Evolutionary conservation across 1,140 invertebrate genomes (phyloP).

Genomic region (Anoplophora glabripennis): DNA sequence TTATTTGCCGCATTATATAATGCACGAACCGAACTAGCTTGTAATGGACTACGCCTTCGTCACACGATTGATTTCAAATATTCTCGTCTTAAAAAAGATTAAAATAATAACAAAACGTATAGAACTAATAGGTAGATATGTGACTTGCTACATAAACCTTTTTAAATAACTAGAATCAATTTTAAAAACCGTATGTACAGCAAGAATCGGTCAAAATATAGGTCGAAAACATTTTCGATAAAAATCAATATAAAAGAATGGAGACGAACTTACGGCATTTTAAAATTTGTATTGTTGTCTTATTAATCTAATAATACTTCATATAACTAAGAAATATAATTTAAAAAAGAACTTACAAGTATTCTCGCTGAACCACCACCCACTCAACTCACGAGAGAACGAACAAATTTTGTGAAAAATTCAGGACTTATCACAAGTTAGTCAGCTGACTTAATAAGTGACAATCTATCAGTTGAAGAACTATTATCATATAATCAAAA

Average conservation of each 20-base stretch:
- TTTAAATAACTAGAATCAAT: too few species aligned
- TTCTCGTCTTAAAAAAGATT: too few species aligned
- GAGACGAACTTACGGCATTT: not conserved
- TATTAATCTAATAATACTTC: too few species aligned
- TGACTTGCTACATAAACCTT: too few species aligned
- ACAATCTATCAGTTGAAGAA: not conserved
- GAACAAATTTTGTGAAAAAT: slow-evolving; percentile 13
- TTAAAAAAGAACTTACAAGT: slow-evolving; percentile 31
- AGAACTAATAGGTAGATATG: too few species aligned
- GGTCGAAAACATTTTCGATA: not conserved
- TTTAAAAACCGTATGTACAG: not conserved
- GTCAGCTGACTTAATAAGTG: slow-evolving; percentile 37
- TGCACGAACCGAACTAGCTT: slow-evolving; percentile 18
- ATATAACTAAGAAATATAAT: too few species aligned
- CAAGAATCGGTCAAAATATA: not conserved
- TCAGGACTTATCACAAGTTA: slow-evolving; percentile 37
- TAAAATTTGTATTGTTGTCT: too few species aligned
- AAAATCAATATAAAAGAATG: not conserved
- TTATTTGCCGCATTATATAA: slow-evolving; percentile 20
- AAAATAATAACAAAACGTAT: not conserved
- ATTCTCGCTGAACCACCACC: slow-evolving; percentile 30
- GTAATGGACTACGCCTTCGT: slow-evolving; percentile 32
- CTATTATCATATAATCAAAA: not conserved
- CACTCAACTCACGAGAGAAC: slow-evolving; percentile 36
- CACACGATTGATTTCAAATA: not conserved